Evolutionary conservation across 2,888 invertebrate genomes (phyloP).

Genomic region (Elaeidobius kamerunicus): DNA sequence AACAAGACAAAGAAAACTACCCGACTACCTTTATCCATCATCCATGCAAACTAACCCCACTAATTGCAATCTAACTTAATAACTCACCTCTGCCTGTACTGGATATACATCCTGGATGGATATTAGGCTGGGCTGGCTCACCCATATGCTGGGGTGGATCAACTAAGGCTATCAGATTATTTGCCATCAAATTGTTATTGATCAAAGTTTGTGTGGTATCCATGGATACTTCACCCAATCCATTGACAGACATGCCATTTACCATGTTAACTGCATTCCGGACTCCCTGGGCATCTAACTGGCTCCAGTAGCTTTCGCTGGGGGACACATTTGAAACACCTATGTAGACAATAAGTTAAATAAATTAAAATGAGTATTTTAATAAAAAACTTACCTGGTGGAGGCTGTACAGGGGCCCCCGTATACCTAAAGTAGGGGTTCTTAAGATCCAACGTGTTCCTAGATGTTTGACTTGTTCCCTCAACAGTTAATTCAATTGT

Average conservation of each 20-base stretch:
- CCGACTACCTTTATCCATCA: too few species aligned
- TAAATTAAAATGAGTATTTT: too few species aligned
- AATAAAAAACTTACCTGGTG: conserved; percentile 56
- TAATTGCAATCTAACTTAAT: too few species aligned
- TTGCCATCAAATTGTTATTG: conserved; percentile 52
- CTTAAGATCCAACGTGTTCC: conserved; percentile 93
- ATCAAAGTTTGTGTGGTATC: conserved; percentile 60
- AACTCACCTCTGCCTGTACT: conserved; percentile 55
- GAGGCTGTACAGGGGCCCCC: conserved; percentile 87
- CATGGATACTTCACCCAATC: conserved; percentile 69
- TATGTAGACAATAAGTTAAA: conserved; percentile 7
- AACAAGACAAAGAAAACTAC: too few species aligned
- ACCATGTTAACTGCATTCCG: conserved; percentile 67
- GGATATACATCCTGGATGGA: conserved; percentile 62
- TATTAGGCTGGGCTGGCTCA: conserved; percentile 57
- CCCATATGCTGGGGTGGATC: conserved; percentile 44
- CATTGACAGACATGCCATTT: conserved; percentile 72
- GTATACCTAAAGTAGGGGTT: conserved; percentile 98
- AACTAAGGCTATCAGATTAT: conserved; percentile 49
- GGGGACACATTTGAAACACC: conserved; percentile 85
- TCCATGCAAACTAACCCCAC: too few species aligned
- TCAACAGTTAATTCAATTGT: conserved; percentile 91
- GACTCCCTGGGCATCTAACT: conserved; percentile 72
- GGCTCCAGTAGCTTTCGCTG: conserved; percentile 89
- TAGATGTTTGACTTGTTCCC: conserved; percentile 80